A percentile compares a stretch with the other conserved stretches of the same genome.
Evolutionary conservation across 2,888 invertebrate genomes (phyloP).

Genomic region (Brachycybe producta): DNA sequence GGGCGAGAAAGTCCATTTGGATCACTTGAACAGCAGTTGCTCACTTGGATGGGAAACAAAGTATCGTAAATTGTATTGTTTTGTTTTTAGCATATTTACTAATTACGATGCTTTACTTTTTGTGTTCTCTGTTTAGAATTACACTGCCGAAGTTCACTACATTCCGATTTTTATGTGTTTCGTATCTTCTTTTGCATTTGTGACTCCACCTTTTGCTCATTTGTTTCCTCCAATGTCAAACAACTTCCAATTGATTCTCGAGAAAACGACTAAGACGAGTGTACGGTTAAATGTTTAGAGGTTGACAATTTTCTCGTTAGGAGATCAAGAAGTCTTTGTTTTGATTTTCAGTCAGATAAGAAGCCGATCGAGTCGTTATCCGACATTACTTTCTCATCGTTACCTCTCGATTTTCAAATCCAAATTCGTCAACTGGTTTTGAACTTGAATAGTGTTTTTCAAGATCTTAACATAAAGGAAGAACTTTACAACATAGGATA

Average conservation of each 20-base stretch:
- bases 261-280: background rate
- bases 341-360: background rate
- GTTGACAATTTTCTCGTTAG: background rate
- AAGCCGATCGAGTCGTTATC: background rate
- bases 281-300: background rate
- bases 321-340: background rate
- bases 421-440: background rate
- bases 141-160: slow-evolving; percentile 46
- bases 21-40: slow-evolving; percentile 36
- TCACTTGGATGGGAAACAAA: slow-evolving; percentile 46
- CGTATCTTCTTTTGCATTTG: slow-evolving; percentile 45
- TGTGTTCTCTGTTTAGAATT: slow-evolving; percentile 40
- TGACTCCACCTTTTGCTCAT: slow-evolving; percentile 47
- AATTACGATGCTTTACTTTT: background rate
- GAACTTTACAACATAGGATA: slow-evolving; percentile 52
- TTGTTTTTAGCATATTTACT: background rate
- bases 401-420: slow-evolving; percentile 3
- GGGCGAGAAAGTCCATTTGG: slow-evolving; percentile 20
- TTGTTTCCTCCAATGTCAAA: slow-evolving; percentile 39
- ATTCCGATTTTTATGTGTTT: slow-evolving; percentile 47
- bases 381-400: background rate
- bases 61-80: slow-evolving; percentile 30
- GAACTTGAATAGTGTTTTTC: slow-evolving; percentile 41
- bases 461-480: slow-evolving; percentile 47
- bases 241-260: background rate